Evolutionary conservation across 2,888 invertebrate genomes (phyloP).

Genomic region (Dendrolimus houi): DNA sequence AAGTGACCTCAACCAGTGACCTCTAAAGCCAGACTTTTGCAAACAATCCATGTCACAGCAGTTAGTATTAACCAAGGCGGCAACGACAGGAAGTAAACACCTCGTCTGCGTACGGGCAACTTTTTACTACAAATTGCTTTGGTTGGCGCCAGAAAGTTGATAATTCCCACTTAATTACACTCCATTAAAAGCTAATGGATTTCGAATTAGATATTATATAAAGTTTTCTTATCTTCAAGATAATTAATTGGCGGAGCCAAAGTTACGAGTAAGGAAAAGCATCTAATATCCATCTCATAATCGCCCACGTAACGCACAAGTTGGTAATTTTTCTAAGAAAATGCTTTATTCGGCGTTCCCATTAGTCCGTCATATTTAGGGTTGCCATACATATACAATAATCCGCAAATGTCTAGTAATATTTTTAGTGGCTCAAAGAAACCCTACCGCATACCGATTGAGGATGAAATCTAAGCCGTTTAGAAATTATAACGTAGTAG

Average conservation of each 20-base stretch:
- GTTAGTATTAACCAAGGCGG: background rate
- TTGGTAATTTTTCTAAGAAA: conserved; percentile 15
- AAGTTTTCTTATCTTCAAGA: background rate
- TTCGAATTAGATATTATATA: background rate
- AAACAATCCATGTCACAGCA: background rate
- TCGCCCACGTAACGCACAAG: background rate
- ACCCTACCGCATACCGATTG: too few relatives aligned
- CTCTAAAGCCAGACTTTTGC: conserved; percentile 4
- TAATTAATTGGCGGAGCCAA: background rate
- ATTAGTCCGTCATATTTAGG: conserved; percentile 30
- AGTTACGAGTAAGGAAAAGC: background rate
- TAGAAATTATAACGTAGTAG: too few relatives aligned
- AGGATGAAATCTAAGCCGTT: too few relatives aligned
- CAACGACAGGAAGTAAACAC: background rate
- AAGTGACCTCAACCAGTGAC: conserved; percentile 44
- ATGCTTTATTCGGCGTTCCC: conserved; percentile 50
- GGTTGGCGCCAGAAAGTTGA: background rate
- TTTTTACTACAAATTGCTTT: background rate
- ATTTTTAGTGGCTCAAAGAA: too few relatives aligned
- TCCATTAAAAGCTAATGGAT: background rate
- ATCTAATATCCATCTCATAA: background rate
- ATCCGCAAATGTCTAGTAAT: too few relatives aligned
- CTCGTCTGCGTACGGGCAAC: background rate
- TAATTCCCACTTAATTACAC: background rate
- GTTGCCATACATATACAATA: too few relatives aligned